A percentile compares a stretch with the other conserved stretches of the same genome.
Conservation (phyloP, 2,113 vertebrate genomes). For the Dolichotis patagonum region DNA sequence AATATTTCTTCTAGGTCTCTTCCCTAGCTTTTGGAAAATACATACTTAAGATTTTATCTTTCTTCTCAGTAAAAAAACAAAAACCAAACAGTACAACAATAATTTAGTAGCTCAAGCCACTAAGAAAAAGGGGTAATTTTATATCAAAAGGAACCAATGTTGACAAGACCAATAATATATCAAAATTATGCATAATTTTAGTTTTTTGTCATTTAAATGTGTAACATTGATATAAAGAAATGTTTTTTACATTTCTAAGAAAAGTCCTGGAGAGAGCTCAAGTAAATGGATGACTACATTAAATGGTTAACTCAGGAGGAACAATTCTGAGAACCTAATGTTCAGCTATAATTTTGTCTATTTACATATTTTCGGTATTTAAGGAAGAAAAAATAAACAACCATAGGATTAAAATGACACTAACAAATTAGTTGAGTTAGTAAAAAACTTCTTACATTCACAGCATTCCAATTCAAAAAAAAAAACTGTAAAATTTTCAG, state of each 20-base stretch:
- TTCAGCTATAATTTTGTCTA: not conserved
- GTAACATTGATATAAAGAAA: not conserved
- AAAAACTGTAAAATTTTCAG: not conserved
- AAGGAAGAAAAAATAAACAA: not conserved
- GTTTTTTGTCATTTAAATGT: not conserved
- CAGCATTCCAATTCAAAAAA: not conserved
- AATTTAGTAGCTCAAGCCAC: not conserved
- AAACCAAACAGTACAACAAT: not conserved
- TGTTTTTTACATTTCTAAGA: constrained; percentile 6
- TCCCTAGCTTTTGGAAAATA: constrained; percentile 11
- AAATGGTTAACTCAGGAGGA: not conserved
- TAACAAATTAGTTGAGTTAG: not conserved
- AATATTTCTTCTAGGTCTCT: constrained; percentile 10
- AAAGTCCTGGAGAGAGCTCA: not conserved
- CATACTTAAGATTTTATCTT: not conserved
- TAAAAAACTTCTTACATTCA: not conserved
- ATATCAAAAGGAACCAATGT: not conserved
- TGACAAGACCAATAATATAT: not conserved
- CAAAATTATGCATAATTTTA: not conserved
- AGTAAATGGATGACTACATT: not conserved
- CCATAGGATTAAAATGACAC: not conserved
- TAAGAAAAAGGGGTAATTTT: not conserved
- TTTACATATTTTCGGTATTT: not conserved
- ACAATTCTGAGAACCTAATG: not conserved
- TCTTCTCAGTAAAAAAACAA: not conserved